Evolutionary conservation across 2,797 vertebrate genomes (phyloP), one percentile per base, ranked within the genome.

Genomic region (Esox lucius): DNA sequence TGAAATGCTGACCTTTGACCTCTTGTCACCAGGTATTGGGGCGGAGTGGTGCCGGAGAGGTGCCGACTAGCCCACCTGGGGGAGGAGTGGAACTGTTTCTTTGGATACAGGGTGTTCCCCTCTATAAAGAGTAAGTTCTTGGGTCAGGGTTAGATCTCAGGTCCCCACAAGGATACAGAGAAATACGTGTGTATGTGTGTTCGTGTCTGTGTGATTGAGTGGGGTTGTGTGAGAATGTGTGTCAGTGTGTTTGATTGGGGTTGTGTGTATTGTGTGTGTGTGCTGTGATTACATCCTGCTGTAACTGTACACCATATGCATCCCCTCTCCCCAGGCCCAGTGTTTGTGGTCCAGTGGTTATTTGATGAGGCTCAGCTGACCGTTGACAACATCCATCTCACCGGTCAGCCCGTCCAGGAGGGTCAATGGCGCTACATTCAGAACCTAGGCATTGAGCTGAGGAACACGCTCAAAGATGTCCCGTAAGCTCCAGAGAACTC

Each of bases 11-110:
- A 33, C 15, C 2, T 73, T 22, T 17, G 0, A 46, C 48, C 74
- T 80, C 81, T 26, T 74, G 42, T 69, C 70, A 3, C 73, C 79
- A 99, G 97, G 87, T 97, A 97, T 78, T 99, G 98, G 98, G 95
- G 95, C 16, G 94, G 96, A 2, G 80, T 96, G 56, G 97, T 99
- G 48, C 98, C 98, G 0, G 95, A 98, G 79, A 94, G 91, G 84
- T 99, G 98, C 76, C 94, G 90, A 73, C 94, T 95, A 79, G 92
- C 94, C 84, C 95, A 96, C 80, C 93, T 94, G 61, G 97, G 96
- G 71, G 95, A 99, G 62, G 97, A 99, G 82, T 99, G 98, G 98
- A 98, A 99, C 89, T 99, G 98, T 82, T 99, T 99, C 89, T 98
- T 99, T 70, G 97, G 98, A 6, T 99, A 99, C 82, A 96, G 97